Evolutionary conservation across 2,113 vertebrate species (phyloP), one percentile per base, ranked within the genome.

Genomic region (mouse (Mus musculus)): DNA sequence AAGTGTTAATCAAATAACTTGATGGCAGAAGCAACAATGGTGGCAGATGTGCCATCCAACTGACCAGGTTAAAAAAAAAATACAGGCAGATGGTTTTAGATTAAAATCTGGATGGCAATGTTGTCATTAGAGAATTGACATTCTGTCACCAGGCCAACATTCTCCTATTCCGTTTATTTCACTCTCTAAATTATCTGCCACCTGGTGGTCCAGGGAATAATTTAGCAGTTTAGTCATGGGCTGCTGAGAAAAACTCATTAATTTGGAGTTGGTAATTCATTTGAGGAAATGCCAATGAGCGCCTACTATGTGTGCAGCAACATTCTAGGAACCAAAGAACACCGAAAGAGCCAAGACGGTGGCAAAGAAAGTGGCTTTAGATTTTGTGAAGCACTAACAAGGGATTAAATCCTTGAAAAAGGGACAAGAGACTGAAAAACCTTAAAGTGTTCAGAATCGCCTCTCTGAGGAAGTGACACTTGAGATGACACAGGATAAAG

Each of bases 61-160:
- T 97, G 96, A 97, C 93, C 96, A 96, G 95, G 97, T 97, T 97
- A 98, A 97, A 94, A 98, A 97, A 97, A 97, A 97, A 73, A 73
- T 42, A 97, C 93, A 97, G 96, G 95, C 96, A 97, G 97, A 97
- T 97, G 97, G 97, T 95, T 97, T 97, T 95, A 93, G 89, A 97
- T 96, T 95, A 92, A 95, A 97, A 94, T 91, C 94, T 97, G 97
- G 93, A 97, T 80, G 82, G 94, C 30, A 36, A 59, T 2, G 9
- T 54, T 78, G 54, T 76, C 97, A 8, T 97, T 92, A 93, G 97
- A 97, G 97, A 96, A 95, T 87, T 84, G 95, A 89, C 12, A 0
- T 91, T 87, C 90, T 97, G 97, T 96, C 85, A 54, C 65, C 39
- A 94, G 78, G 92, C 96, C 97, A 97, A 82, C 36, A n/a, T 92